Base-by-base conservation (phyloP, 1,140 invertebrate species). In the Ctenoplectra terminalis region DNA sequence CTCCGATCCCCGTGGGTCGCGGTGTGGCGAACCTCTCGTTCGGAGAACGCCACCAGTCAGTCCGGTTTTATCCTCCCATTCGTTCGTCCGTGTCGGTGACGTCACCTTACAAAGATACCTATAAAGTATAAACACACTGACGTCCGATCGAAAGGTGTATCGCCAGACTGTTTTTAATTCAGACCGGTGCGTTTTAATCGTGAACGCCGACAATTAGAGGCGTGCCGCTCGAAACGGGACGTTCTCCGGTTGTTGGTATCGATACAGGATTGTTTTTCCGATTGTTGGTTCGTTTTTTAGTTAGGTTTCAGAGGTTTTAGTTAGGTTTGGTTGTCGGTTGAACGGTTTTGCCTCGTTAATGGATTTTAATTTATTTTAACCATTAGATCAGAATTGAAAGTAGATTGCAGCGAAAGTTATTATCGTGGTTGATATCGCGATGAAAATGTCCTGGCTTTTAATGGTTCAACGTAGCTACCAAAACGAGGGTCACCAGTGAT, bases 1-100 rank as follows among this genome's bases (percentile, higher is more conserved):
- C 60, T 63, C 9, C 63, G 72, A 43, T 78, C 46, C 46, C 63
- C 61, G 56, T 66, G 61, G 40, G 70, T 82, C 73, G 82, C 82
- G 72, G 52, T 66, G 61, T 78, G 84, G 83, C 70, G 87, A 89
- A 90, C 87, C 89, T 89, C 84, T 89, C 87, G 90, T 90, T 88
- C 89, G 90, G 87, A 90, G 91, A 92, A 91, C 90, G 88, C 91
- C 90, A 93, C 92, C 92, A 92, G 93, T 93, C 91, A 92, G 91
- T 91, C 93, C 92, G 93, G 92, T 93, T 93, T 93, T 93, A 92
- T 91, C 86, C 88, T 90, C 86, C 82, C 82, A 80, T 89, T 88
- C 86, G 81, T 79, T 83, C 87, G 85, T 90, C 86, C 87, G 84
- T 87, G 89, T 89, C 83, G 87, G 88, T 92, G 91, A 92, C 91